Percentiles rank a stretch among this genome's conserved stretches.
These are phyloP conservation scores for Sycobia sp. DNA, from an alignment of 1,140 invertebrate species.

Conservation along the genomic window DNA sequence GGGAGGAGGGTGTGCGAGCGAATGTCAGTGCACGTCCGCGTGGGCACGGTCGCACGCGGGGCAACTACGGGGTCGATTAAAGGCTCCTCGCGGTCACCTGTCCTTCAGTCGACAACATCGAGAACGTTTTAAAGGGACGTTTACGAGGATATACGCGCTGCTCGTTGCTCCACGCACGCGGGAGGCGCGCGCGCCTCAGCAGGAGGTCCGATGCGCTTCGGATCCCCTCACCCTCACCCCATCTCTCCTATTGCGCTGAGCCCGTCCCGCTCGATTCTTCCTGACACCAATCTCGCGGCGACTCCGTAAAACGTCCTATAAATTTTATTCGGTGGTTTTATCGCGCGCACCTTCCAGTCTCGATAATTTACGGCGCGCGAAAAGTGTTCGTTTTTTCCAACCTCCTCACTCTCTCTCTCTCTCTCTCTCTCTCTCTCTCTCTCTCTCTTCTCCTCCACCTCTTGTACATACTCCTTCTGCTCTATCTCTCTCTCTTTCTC, in stretches of 20 bases:
- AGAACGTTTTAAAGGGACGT: too few relatives aligned
- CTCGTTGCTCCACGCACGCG: background rate
- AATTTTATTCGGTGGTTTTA: constrained; percentile 57
- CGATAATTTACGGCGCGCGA: constrained; percentile 53
- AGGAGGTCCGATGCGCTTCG: constrained; percentile 50
- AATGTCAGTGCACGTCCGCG: too few relatives aligned
- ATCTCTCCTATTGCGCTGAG: too few relatives aligned
- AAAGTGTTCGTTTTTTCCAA: constrained; percentile 25
- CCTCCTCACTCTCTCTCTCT: background rate
- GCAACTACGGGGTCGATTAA: constrained; percentile 29
- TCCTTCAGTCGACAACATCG: constrained; percentile 51
- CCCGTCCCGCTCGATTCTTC: constrained; percentile 55
- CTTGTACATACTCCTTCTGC: background rate
- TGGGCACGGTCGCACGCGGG: constrained; percentile 27
- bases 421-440: background rate
- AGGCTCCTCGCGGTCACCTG: constrained; percentile 49
- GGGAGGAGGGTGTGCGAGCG: too few relatives aligned
- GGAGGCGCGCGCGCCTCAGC: constrained; percentile 44
- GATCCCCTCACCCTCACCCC: constrained; percentile 31
- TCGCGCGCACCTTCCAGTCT: constrained; percentile 34
- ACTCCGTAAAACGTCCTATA: constrained; percentile 58
- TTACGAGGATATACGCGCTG: constrained; percentile 51
- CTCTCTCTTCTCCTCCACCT: background rate
- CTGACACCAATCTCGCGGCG: constrained; percentile 52
- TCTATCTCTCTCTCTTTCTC: too few relatives aligned